phyloP scores from a whole-genome alignment of 2,113 vertebrate species.

The Hemicordylus capensis region DNA sequence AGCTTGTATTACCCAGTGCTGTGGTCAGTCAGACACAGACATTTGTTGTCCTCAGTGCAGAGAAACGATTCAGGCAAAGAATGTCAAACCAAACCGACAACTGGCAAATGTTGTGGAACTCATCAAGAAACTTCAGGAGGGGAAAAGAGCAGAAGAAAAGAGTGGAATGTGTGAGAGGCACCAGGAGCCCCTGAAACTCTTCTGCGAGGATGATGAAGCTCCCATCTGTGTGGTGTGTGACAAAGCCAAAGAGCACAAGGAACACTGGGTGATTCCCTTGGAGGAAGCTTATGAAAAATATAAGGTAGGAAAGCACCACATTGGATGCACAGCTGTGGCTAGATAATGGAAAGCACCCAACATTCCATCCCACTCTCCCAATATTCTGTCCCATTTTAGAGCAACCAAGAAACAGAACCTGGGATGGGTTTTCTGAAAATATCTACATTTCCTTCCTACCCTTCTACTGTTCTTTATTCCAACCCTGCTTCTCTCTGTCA shows the following conservation, averaged over 20 bases:
- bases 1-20: slow-evolving; percentile 67
- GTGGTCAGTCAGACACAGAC: not conserved
- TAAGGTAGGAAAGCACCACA: slow-evolving; percentile 54
- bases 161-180: slow-evolving; percentile 41
- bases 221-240: slow-evolving; percentile 66
- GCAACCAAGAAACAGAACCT: no score
- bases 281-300: slow-evolving; percentile 63
- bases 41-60: slow-evolving; percentile 69
- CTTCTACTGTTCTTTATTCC: no score
- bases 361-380: no score
- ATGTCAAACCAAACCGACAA: slow-evolving; percentile 65
- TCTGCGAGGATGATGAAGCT: slow-evolving; percentile 61
- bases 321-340: no score
- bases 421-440: no score
- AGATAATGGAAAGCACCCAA: no score
- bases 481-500: no score
- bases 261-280: slow-evolving; percentile 52
- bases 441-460: no score
- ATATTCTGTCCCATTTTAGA: no score
- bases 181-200: slow-evolving; percentile 60
- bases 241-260: slow-evolving; percentile 61
- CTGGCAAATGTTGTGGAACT: slow-evolving; percentile 52
- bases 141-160: not conserved
- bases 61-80: slow-evolving; percentile 56
- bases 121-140: slow-evolving; percentile 37